These are phyloP conservation scores for Odontothrips loti DNA, from an alignment of 2,888 invertebrate species.

Conservation along the genomic window DNA sequence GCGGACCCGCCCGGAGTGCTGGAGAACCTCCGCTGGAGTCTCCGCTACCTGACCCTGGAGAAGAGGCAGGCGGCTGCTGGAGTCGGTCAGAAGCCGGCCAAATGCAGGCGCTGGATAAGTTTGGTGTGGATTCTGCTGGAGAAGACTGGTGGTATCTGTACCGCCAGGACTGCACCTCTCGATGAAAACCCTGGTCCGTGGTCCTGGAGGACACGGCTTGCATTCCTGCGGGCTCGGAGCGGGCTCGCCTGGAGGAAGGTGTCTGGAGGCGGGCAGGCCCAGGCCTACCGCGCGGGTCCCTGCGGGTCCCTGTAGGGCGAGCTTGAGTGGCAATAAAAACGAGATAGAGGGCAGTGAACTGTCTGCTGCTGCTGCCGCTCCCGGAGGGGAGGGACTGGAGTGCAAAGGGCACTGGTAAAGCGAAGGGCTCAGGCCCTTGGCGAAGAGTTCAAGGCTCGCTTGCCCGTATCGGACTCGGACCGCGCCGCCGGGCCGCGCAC, in stretches of 20 bases:
- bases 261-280: background rate
- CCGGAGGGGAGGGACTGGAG: background rate
- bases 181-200: no score
- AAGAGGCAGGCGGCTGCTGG: no score
- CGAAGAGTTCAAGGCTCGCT: background rate
- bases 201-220: background rate
- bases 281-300: background rate
- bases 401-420: background rate
- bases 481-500: background rate
- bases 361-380: background rate
- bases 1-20: no score
- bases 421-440: background rate
- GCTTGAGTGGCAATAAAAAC: conserved; percentile 6
- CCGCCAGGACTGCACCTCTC: no score
- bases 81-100: no score
- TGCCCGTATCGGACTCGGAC: background rate
- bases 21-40: no score
- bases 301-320: background rate
- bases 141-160: no score
- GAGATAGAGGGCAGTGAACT: conserved; percentile 11
- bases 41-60: no score
- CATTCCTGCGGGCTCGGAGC: background rate
- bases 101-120: no score
- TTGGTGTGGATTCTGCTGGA: no score
- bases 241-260: background rate